These are phyloP conservation scores for Anisognathus igniventris DNA, from an alignment of 2,797 vertebrate species.

Conservation along the genomic window DNA sequence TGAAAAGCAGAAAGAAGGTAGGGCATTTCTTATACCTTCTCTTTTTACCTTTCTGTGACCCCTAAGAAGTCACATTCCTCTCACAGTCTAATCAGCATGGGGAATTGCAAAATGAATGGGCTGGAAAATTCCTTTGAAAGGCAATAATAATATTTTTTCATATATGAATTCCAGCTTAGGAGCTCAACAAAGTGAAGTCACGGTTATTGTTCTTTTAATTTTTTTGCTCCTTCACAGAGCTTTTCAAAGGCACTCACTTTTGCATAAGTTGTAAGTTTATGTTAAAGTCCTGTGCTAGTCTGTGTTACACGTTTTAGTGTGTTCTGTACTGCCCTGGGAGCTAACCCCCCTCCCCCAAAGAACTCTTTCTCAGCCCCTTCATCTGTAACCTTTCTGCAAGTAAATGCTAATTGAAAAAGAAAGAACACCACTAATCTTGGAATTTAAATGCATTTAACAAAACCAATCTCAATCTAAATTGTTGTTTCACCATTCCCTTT, in stretches of 20 bases:
- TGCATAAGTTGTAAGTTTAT: constrained; percentile 45
- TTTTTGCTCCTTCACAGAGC: constrained; percentile 18
- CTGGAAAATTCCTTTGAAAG: constrained; percentile 63
- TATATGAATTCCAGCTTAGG: constrained; percentile 38
- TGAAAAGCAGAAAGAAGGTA: constrained; percentile 65
- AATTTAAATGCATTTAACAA: constrained; percentile 89
- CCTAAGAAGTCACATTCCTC: constrained; percentile 50
- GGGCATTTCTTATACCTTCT: constrained; percentile 51
- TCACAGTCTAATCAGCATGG: constrained; percentile 32
- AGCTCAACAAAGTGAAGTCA: constrained; percentile 46
- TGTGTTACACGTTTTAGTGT: constrained; percentile 57
- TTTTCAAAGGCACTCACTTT: constrained; percentile 4
- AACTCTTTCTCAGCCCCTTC: constrained; percentile 73
- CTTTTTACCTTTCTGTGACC: constrained; percentile 67
- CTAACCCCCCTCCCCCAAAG: constrained; percentile 51
- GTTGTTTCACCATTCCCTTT: constrained; percentile 81
- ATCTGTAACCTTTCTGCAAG: constrained; percentile 85
- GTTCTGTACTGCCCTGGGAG: constrained; percentile 67
- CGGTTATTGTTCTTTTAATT: constrained; percentile 3
- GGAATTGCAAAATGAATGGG: constrained; percentile 56
- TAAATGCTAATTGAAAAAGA: constrained; percentile 87
- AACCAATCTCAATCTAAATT: constrained; percentile 85
- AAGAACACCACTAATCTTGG: constrained; percentile 86
- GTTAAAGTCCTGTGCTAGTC: constrained; percentile 45
- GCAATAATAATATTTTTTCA: constrained; percentile 40